These are phyloP conservation scores for Drosophila nasuta DNA, from an alignment of 1,140 invertebrate genomes.

Conservation along the genomic window DNA sequence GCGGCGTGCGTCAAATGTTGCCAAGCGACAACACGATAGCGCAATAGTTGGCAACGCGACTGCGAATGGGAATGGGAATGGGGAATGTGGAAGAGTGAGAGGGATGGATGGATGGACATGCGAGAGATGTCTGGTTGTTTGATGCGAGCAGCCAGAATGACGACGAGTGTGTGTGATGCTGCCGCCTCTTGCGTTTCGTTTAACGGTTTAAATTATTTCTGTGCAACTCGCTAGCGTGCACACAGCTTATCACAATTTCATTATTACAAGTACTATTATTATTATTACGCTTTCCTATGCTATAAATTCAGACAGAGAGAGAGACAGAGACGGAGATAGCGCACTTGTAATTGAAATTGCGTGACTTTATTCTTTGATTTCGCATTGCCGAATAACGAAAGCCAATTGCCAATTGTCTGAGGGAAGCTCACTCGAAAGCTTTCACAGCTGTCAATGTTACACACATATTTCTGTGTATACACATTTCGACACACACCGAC, in stretches of 20 bases:
- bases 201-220: conserved; percentile 79
- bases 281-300: conserved; percentile 40
- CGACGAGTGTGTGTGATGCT: conserved; percentile 58
- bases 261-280: conserved; percentile 74
- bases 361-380: conserved; percentile 82
- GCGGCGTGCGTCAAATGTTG: conserved; percentile 64
- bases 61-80: background rate
- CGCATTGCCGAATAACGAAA: conserved; percentile 44
- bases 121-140: background rate
- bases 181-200: conserved; percentile 58
- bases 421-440: conserved; percentile 32
- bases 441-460: conserved; percentile 17
- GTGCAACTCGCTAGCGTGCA: conserved; percentile 69
- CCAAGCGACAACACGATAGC: conserved; percentile 44
- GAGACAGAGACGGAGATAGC: conserved; percentile 38
- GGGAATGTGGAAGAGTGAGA: background rate
- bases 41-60: conserved; percentile 27
- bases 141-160: conserved; percentile 69
- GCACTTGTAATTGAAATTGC: conserved; percentile 81
- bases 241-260: conserved; percentile 80
- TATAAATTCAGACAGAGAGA: conserved; percentile 30
- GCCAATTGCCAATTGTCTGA: conserved; percentile 17
- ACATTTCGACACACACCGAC: conserved; percentile 6
- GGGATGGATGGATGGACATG: background rate
- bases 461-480: too few species aligned